phyloP scores from a whole-genome alignment of 2,797 vertebrate genomes.

The Calcarius lapponicus region DNA sequence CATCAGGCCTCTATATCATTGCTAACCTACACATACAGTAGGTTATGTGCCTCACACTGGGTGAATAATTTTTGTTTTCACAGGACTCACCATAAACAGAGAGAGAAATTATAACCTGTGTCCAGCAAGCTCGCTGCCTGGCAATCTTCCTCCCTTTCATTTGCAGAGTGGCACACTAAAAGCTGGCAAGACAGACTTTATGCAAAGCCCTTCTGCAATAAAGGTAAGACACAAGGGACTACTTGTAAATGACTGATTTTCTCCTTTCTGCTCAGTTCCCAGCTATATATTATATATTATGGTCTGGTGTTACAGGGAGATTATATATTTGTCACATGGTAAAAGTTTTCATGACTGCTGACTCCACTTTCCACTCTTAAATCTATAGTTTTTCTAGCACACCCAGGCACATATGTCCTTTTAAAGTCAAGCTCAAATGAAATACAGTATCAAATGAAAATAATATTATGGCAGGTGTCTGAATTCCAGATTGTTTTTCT shows the following conservation, averaged over 20 bases:
- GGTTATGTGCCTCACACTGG: not conserved
- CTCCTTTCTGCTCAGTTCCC: conserved; percentile 13
- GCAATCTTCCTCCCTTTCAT: conserved; percentile 18
- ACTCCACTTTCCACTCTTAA: conserved; percentile 27
- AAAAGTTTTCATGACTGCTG: conserved; percentile 50
- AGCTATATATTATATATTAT: not conserved
- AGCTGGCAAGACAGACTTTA: not conserved
- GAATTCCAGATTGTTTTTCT: conserved; percentile 27
- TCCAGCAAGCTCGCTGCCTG: not conserved
- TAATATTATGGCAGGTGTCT: conserved; percentile 38
- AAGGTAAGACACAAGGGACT: conserved; percentile 29
- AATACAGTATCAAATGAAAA: conserved; percentile 37
- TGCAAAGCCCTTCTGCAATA: conserved; percentile 8
- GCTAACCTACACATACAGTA: not conserved
- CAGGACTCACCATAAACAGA: not conserved
- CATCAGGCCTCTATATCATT: not conserved
- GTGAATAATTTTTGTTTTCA: conserved; percentile 19
- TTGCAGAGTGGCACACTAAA: not conserved
- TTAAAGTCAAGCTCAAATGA: conserved; percentile 26
- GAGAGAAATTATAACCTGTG: conserved; percentile 24
- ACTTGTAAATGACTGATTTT: conserved; percentile 51
- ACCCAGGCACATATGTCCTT: not conserved
- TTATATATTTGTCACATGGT: conserved; percentile 25
- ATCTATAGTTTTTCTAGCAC: not conserved
- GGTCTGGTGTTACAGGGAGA: conserved; percentile 14